These are phyloP conservation scores for Cherax quadricarinatus DNA, from an alignment of 1,140 invertebrate species.

Conservation along the genomic window DNA sequence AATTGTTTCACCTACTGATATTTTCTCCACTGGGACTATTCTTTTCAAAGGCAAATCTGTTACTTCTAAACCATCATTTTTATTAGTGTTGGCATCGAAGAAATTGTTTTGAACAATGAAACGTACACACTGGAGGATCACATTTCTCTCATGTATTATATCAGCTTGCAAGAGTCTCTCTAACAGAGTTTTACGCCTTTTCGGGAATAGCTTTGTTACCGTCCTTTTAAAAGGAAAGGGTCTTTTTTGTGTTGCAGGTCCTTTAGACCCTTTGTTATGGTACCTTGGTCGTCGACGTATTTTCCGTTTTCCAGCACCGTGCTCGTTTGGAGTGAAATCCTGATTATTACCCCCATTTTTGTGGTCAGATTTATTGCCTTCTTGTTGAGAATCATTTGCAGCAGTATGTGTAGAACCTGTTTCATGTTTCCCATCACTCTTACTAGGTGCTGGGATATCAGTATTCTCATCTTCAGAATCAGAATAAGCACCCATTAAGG, in stretches of 20 bases:
- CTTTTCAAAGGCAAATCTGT: background rate
- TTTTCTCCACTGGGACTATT: background rate
- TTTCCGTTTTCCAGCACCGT: background rate
- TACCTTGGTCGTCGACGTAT: background rate
- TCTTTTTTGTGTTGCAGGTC: background rate
- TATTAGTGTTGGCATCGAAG: slow-evolving; percentile 34
- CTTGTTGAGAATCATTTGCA: too few relatives aligned
- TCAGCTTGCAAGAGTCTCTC: slow-evolving; percentile 45
- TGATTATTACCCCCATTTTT: background rate
- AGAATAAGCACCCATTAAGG: slow-evolving; percentile 64
- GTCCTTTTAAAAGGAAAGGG: background rate
- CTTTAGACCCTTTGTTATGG: background rate
- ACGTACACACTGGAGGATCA: slow-evolving; percentile 65
- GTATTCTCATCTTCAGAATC: slow-evolving; percentile 51
- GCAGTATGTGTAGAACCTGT: background rate
- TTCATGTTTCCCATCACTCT: background rate
- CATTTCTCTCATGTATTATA: slow-evolving; percentile 62
- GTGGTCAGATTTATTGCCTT: too few relatives aligned
- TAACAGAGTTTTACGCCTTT: slow-evolving; percentile 34
- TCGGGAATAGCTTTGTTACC: background rate
- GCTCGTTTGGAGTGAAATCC: background rate
- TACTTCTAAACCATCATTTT: background rate
- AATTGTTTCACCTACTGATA: background rate
- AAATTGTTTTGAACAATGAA: slow-evolving; percentile 62
- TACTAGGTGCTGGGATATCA: background rate